Base-by-base conservation (phyloP, 2,888 invertebrate species). In the Elegia similella region DNA sequence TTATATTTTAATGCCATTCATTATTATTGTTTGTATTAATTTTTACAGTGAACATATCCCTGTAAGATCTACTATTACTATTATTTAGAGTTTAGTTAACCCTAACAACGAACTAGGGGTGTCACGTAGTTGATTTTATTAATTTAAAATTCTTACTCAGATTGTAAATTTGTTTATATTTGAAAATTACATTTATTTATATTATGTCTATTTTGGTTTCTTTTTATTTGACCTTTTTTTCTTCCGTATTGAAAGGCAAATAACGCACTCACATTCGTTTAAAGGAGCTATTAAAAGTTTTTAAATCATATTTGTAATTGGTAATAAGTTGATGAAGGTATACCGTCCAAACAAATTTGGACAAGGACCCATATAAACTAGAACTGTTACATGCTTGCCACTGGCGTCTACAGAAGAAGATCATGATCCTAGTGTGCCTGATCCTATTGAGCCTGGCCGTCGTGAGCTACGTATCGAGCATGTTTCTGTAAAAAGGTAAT, bases 391-490 rank as follows among this genome's bases (percentile, higher is more conserved):
- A 90, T 90, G 89, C 73, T 72, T 75, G 66, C 66, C 70, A 62
- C 62, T 65, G 81, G 76, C 84, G 94, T 65, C 78, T 55, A 94
- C 95, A 95, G 95, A 96, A 96, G 96, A 95, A 96, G 95, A 96
- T 96, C 92, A 95, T 96, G 95, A 96, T 97, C 94, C 94, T 96
- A 92, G 95, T 96, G 93, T 97, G 97, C 94, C 94, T 97, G 92
- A 94, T 96, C 88, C 94, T 97, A 91, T 93, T 95, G 92, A 94
- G 95, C 87, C 93, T 96, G 92, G 95, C 96, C 84, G 92, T 96
- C 87, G 95, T 95, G 80, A 92, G 95, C 85, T 94, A 94, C 90
- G 92, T 94, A 82, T 92, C 92, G 85, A 92, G 92, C 84, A 88
- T 86, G 88, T 88, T 93, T 88, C 82, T 91, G 86, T 93, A 93